Conservation (phyloP, 2,113 vertebrate genomes). For the Edolisoma coerulescens region DNA sequence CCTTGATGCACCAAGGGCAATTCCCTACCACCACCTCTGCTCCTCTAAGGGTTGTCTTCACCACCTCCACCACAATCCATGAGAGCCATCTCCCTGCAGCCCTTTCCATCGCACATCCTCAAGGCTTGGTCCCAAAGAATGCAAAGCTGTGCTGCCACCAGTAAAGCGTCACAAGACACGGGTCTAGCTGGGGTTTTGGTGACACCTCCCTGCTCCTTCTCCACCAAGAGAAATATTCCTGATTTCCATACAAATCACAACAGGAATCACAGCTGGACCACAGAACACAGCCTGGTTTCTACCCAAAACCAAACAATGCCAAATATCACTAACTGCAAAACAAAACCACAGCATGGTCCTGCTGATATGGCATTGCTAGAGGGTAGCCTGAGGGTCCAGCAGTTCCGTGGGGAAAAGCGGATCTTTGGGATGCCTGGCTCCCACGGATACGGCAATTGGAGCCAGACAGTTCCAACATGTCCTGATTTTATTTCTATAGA, state of each 20-base stretch:
- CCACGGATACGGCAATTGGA: accelerated
- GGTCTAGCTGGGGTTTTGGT: background rate
- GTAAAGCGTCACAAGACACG: accelerated
- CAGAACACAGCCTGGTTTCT: background rate
- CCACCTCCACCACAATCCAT: background rate
- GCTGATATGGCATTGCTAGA: background rate
- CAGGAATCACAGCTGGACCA: background rate
- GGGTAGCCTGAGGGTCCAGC: accelerated
- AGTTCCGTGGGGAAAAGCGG: accelerated
- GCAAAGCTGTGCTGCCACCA: background rate
- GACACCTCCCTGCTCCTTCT: background rate
- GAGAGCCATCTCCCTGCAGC: background rate
- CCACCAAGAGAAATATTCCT: background rate
- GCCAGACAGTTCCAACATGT: background rate
- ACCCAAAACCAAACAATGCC: background rate
- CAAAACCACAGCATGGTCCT: accelerated
- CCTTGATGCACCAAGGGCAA: background rate
- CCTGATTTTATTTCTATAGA: background rate
- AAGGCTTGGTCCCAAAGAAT: background rate
- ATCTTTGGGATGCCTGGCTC: background rate
- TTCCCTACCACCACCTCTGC: background rate
- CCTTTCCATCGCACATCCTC: background rate
- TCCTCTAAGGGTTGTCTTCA: background rate
- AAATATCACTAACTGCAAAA: background rate
- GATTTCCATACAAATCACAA: background rate